These are phyloP conservation scores for Adelognathus sp. DNA, from an alignment of 2,888 invertebrate genomes.

Conservation along the genomic window DNA sequence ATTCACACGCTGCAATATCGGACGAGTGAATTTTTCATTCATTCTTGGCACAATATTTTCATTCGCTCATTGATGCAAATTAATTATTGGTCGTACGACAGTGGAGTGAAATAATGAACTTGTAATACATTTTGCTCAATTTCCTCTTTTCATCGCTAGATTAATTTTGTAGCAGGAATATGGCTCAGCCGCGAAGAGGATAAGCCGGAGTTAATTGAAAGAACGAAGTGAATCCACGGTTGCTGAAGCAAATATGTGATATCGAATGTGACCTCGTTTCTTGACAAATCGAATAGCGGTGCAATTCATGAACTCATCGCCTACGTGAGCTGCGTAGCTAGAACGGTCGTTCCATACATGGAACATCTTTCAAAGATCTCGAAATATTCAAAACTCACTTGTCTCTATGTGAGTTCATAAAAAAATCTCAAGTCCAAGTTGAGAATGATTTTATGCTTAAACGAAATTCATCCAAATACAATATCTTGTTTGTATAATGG, in stretches of 20 bases:
- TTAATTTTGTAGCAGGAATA: background rate
- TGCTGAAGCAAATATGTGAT: background rate
- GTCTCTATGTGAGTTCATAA: no score
- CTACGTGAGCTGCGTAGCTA: no score
- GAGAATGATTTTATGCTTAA: no score
- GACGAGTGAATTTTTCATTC: background rate
- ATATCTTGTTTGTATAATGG: no score
- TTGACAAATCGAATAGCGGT: background rate
- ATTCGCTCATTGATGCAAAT: background rate
- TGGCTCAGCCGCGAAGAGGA: background rate
- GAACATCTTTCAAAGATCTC: no score
- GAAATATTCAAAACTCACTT: no score
- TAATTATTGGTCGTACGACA: background rate
- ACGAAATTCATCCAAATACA: no score
- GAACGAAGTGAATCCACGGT: background rate
- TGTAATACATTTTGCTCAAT: background rate
- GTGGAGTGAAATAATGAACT: background rate
- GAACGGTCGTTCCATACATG: no score
- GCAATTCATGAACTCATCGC: background rate
- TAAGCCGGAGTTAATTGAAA: background rate
- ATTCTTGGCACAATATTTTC: background rate
- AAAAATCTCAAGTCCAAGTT: no score
- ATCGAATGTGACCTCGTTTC: background rate
- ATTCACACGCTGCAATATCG: background rate
- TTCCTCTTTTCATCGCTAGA: background rate